A percentile compares a stretch with the other conserved stretches of the same genome.
phyloP scores from a whole-genome alignment of 2,113 vertebrate species.

The Heterotis niloticus region DNA sequence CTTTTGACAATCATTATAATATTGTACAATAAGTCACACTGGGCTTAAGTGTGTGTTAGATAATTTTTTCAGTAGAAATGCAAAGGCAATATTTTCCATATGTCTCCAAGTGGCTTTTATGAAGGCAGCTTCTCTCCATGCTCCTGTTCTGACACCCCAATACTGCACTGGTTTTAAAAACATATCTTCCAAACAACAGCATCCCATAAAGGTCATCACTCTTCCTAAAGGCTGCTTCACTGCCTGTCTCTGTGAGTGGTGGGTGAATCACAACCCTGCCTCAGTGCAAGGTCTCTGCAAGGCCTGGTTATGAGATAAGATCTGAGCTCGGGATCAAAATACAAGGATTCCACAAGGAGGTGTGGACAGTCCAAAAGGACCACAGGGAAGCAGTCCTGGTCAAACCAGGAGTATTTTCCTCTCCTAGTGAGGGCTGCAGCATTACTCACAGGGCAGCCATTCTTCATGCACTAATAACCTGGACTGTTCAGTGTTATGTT shows the following conservation, averaged over 20 bases:
- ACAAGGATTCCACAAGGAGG: conserved; percentile 32
- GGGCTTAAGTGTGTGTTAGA: too few species aligned
- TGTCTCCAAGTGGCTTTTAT: too few species aligned
- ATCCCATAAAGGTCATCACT: conserved; percentile 62
- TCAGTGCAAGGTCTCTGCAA: conserved; percentile 33
- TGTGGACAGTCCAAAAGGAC: conserved; percentile 12
- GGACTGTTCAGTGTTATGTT: conserved; percentile 60
- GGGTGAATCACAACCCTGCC: conserved; percentile 44
- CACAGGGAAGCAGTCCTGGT: not conserved
- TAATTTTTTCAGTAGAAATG: too few species aligned
- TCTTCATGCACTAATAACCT: conserved; percentile 43
- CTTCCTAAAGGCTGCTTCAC: conserved; percentile 65
- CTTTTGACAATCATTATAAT: too few species aligned
- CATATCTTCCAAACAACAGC: conserved; percentile 33
- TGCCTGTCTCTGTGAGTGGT: conserved; percentile 55
- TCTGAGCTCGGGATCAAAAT: conserved; percentile 37
- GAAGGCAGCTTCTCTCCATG: conserved; percentile 22
- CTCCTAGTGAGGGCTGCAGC: not conserved
- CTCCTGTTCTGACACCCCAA: conserved; percentile 23
- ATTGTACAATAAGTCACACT: too few species aligned
- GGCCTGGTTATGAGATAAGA: conserved; percentile 51
- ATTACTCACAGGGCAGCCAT: conserved; percentile 41
- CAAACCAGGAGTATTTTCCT: not conserved
- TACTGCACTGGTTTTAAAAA: conserved; percentile 38
- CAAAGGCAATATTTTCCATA: too few species aligned